Percentiles rank a stretch among this genome's conserved stretches.
phyloP scores from a whole-genome alignment of 1,140 invertebrate genomes.

The Brachionus sp. region DNA sequence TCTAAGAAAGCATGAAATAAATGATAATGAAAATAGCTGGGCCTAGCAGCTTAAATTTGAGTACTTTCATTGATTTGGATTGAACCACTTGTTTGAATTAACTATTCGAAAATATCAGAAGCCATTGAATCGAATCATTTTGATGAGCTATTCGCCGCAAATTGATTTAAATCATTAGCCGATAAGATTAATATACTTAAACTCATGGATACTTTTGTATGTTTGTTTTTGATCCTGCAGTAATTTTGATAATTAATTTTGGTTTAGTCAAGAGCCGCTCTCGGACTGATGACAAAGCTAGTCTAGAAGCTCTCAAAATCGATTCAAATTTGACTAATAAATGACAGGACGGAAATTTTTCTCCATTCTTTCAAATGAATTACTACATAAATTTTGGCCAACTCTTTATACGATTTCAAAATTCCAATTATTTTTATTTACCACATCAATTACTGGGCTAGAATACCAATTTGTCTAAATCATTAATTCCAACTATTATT shows the following conservation, averaged over 20 bases:
- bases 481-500: background rate
- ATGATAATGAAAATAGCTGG: background rate
- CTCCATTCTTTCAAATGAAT: background rate
- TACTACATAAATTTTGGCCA: background rate
- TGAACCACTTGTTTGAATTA: slow-evolving; percentile 8
- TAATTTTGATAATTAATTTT: background rate
- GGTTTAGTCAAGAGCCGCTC: background rate
- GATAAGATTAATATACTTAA: slow-evolving; percentile 8
- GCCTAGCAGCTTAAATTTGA: background rate
- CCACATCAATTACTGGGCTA: background rate
- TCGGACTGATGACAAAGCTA: background rate
- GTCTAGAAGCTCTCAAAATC: background rate
- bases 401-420: background rate
- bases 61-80: background rate
- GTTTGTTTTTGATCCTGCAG: background rate
- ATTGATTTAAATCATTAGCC: slow-evolving; percentile 22
- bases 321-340: background rate
- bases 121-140: background rate
- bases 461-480: slow-evolving; percentile 4
- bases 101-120: slow-evolving; percentile 6
- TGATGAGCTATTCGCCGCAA: background rate
- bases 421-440: background rate
- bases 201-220: background rate
- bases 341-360: background rate
- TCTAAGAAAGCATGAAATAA: slow-evolving; percentile 24